Evolutionary conservation across 2,888 invertebrate genomes (phyloP).

Genomic region (Drosophila affinis): DNA sequence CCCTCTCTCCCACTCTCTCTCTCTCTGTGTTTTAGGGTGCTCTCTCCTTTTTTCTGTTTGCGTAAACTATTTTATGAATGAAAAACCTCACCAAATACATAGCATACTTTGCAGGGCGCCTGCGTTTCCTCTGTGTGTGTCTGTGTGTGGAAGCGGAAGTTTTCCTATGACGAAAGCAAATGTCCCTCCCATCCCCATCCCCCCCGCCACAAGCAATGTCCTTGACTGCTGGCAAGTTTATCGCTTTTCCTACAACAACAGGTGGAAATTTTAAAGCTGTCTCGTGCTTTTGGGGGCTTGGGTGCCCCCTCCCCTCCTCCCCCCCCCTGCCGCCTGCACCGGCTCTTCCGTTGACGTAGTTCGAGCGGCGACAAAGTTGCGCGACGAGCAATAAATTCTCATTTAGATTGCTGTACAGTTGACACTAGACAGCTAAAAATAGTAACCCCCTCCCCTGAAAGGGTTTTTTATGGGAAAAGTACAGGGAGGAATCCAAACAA

Average conservation of each 20-base stretch:
- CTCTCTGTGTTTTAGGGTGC: neutral
- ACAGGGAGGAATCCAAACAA: neutral
- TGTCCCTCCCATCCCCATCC: neutral
- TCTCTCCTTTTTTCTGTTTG: constrained; percentile 1
- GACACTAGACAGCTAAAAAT: constrained; percentile 39
- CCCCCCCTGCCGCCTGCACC: constrained; percentile 6
- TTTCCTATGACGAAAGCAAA: constrained; percentile 72
- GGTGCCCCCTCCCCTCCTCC: neutral
- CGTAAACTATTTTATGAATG: constrained; percentile 78
- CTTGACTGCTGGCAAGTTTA: constrained; percentile 59
- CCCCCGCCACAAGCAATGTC: constrained; percentile 31
- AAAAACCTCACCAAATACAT: constrained; percentile 52
- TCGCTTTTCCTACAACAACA: constrained; percentile 51
- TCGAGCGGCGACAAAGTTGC: constrained; percentile 35
- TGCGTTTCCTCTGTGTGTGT: constrained; percentile 40
- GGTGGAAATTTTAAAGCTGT: constrained; percentile 57
- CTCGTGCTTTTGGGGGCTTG: constrained; percentile 15
- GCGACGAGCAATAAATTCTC: constrained; percentile 60
- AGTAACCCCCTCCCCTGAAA: neutral
- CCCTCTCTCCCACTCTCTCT: neutral
- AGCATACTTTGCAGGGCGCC: constrained; percentile 76
- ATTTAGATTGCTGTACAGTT: constrained; percentile 41
- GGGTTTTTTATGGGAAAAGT: neutral
- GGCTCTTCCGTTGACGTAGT: constrained; percentile 54
- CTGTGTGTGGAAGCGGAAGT: constrained; percentile 31